Percentiles rank a stretch among this genome's conserved stretches.
phyloP scores from a whole-genome alignment of 2,888 invertebrate genomes.

The Hesperia comma region DNA sequence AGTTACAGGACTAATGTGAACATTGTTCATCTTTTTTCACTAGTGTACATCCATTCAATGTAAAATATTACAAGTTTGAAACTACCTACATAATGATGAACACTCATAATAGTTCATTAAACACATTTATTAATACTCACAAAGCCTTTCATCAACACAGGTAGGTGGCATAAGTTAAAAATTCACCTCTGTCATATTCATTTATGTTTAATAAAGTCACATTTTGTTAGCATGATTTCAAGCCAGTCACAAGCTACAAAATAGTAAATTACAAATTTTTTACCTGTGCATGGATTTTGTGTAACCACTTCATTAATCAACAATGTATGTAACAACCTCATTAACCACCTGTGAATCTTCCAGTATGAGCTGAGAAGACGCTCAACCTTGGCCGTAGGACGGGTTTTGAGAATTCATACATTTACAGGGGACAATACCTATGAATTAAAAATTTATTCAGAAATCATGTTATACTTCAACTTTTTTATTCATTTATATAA shows the following conservation, averaged over 20 bases:
- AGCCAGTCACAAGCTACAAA: neutral
- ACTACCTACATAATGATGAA: too few species aligned
- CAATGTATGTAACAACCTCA: conserved; percentile 35
- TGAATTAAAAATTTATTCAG: neutral
- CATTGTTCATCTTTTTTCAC: too few species aligned
- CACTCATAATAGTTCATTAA: too few species aligned
- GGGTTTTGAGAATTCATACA: neutral
- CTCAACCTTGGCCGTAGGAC: conserved; percentile 61
- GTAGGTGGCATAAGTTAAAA: neutral
- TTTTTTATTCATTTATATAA: too few species aligned
- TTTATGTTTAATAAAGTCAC: neutral
- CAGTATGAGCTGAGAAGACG: conserved; percentile 54
- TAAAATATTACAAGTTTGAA: too few species aligned
- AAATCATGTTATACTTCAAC: too few species aligned
- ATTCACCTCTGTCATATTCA: neutral
- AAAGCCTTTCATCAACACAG: neutral
- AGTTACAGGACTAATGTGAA: too few species aligned
- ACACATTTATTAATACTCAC: too few species aligned
- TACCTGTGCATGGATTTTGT: conserved; percentile 23
- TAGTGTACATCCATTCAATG: too few species aligned
- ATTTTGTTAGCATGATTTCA: neutral
- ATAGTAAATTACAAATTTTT: conserved; percentile 1
- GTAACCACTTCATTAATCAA: conserved; percentile 34
- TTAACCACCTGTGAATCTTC: conserved; percentile 52
- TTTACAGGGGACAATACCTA: neutral